These are phyloP conservation scores for Amphiprion clarkii DNA, from an alignment of 2,797 vertebrate genomes.

Conservation along the genomic window DNA sequence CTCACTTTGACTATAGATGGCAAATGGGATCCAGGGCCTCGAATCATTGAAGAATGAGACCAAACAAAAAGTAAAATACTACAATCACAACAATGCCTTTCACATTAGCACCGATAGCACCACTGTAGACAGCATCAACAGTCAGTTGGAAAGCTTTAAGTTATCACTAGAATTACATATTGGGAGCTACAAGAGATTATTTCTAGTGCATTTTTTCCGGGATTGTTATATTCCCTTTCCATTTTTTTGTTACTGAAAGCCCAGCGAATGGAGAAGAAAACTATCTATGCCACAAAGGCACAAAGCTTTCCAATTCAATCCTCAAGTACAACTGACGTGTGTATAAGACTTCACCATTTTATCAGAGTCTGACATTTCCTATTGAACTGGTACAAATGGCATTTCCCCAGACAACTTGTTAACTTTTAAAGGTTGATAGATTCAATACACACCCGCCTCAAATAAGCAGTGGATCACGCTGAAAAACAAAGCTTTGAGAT, in stretches of 20 bases:
- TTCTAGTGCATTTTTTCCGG: slow-evolving; percentile 12
- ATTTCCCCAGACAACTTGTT: slow-evolving; percentile 91
- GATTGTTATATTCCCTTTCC: slow-evolving; percentile 20
- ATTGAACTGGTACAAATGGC: slow-evolving; percentile 89
- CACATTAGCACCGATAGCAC: slow-evolving; percentile 42
- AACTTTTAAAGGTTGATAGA: slow-evolving; percentile 93
- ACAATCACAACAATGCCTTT: slow-evolving; percentile 29
- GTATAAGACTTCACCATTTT: slow-evolving; percentile 81
- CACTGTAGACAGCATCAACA: slow-evolving; percentile 23
- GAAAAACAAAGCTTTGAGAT: slow-evolving; percentile 86
- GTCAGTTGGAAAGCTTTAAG: slow-evolving; percentile 38
- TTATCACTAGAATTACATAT: slow-evolving; percentile 46
- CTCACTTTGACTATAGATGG: slow-evolving; percentile 5
- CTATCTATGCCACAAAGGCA: slow-evolving; percentile 55
- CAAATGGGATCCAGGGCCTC: slow-evolving; percentile 35
- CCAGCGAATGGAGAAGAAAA: slow-evolving; percentile 37
- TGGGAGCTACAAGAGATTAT: slow-evolving; percentile 35
- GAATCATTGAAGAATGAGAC: slow-evolving; percentile 43
- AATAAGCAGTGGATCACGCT: slow-evolving; percentile 82
- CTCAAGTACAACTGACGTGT: slow-evolving; percentile 75
- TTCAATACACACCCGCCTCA: slow-evolving; percentile 80
- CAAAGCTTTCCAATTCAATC: slow-evolving; percentile 61
- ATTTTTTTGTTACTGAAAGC: slow-evolving; percentile 35
- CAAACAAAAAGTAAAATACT: slow-evolving; percentile 23
- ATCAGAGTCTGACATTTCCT: slow-evolving; percentile 89